Evolutionary conservation across 2,113 vertebrate genomes (phyloP).

Genomic region (Empidonax alnorum): DNA sequence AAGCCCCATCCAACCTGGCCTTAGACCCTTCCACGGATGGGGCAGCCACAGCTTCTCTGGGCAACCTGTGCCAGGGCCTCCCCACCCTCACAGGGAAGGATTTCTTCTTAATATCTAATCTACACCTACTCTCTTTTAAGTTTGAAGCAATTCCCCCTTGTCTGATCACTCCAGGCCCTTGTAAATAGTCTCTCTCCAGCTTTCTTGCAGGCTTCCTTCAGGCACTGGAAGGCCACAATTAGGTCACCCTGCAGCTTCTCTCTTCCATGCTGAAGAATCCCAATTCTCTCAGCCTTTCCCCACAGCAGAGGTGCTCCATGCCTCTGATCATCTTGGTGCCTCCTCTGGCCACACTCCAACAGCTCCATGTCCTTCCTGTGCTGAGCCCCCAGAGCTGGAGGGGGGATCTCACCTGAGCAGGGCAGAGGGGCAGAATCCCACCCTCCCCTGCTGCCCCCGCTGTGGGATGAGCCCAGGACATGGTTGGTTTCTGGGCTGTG

Average conservation of each 20-base stretch:
- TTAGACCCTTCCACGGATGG: neutral
- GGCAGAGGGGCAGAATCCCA: neutral
- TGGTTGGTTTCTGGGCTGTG: neutral
- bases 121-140: neutral
- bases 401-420: neutral
- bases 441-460: neutral
- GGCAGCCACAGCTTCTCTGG: neutral
- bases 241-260: neutral
- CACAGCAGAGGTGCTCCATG: neutral
- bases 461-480: neutral
- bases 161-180: neutral
- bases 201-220: neutral
- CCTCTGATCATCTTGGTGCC: neutral
- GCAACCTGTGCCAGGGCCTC: neutral
- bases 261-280: neutral
- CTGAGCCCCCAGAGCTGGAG: neutral
- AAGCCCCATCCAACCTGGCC: fast-evolving
- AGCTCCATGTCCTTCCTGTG: fast-evolving
- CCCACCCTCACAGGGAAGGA: neutral
- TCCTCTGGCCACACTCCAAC: neutral
- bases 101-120: neutral
- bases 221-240: neutral
- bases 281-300: neutral
- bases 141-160: neutral
- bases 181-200: neutral